Base-by-base conservation (phyloP, 37 sponge, comb jelly and placozoan species). In the Lycopodina hypogea region DNA sequence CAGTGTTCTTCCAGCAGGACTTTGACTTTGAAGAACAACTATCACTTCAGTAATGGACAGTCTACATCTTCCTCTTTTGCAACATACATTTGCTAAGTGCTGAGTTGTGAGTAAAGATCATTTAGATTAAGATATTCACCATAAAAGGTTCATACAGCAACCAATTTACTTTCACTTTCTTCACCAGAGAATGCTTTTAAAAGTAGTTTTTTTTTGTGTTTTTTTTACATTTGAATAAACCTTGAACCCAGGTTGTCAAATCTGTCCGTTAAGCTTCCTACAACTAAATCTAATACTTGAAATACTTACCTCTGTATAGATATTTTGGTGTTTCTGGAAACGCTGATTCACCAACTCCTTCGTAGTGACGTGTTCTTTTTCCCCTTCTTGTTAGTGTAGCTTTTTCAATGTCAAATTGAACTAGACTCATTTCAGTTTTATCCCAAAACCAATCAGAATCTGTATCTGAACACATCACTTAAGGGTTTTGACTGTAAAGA, bases 401-500 rank as follows among this genome's bases (percentile, higher is more conserved):
- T 63, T 92, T 82, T 15, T 84, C 89, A 68, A 84, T 48, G 59
- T 88, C 89, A 51, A 81, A 51, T 28, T 71, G 32, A 41, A 36
- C 58, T 80, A 75, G 19, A 22, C n/a, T 69, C 42, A 45, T 79
- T 57, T 86, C 79, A 65, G 86, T 36, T 64, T 68, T 87, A 38
- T 83, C 71, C 89, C 93, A 88, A 57, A 91, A 91, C 61, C 82
- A 58, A 80, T 86, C 80, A 67, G 82, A 86, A 74, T 83, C 68
- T 33, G 35, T 56, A 42, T 88, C 86, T 33, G 67, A 63, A 42
- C 78, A 26, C 78, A 92, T 58, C 21, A 60, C 28, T 72, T 88
- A 42, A 92, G 86, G 22, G 93, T 92, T 38, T 80, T 80, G 4
- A 81, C 72, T 35, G 93, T 92, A 42, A 92, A 78, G 30, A 78